Base-by-base conservation (phyloP, 2,797 vertebrate genomes). In the Acrossocheilus wenchowensis region DNA sequence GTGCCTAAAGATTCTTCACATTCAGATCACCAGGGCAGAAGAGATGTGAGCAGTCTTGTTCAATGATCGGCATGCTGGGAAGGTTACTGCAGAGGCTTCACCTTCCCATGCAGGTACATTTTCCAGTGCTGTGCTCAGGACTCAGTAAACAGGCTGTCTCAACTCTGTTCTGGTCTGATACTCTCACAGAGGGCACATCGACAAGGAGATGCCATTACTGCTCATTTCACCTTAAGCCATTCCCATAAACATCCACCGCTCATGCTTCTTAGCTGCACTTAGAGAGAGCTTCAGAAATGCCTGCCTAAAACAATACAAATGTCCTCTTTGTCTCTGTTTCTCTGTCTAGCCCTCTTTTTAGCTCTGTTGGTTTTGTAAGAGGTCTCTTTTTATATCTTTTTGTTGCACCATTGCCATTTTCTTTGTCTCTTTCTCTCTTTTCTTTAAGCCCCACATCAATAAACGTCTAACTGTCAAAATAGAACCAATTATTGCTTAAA, bases 171-270 rank as follows among this genome's bases (percentile, higher is more conserved):
- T 89, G 80, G 77, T 64, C 81, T 26, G 60, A 78, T 84, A 87
- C 79, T 68, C 74, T 81, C 66, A 89, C 71, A 91, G 86, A 90
- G 88, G 81, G 81, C 85, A 87, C 85, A 73, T 79, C 69, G 36
- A 48, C 52, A 83, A 68, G 66, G 52, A 86, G 71, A 88, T 66
- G 54, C 64, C 87, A 85, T 79, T 71, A 82, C n/a, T 86, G 87
- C 88, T 92, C 88, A 90, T 64, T 91, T 87, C 79, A 82, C 81
- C 68, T 86, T 87, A 85, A 92, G 91, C 91, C 92, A 43, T 90
- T 92, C 87, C 62, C 88, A 92, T 92, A 94, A 93, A 94, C 93
- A 92, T 91, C 86, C 50, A 73, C 57, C 66, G 89, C 90, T 88
- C 89, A 54, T 8, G 2, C 75, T 88, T 89, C 88, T 87, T 82